Percentiles rank a stretch among this genome's conserved stretches.
Evolutionary conservation across 2,888 invertebrate genomes (phyloP).

Genomic region (Cheilosia grossa): DNA sequence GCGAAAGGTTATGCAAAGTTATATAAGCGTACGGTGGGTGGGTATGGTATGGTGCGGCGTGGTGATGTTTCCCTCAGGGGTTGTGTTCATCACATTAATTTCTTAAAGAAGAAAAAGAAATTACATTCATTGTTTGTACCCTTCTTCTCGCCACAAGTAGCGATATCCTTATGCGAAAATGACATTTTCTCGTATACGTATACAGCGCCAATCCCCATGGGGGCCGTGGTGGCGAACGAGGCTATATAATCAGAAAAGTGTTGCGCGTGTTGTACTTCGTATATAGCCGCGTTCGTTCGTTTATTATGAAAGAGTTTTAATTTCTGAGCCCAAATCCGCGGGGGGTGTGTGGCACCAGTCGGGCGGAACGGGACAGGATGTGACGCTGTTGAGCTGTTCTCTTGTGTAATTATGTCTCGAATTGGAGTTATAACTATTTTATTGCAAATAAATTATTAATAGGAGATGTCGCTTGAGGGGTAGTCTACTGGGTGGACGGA

Average conservation of each 20-base stretch:
- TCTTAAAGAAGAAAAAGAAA: slow-evolving; percentile 21
- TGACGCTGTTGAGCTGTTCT: slow-evolving; percentile 38
- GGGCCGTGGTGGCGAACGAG: slow-evolving; percentile 13
- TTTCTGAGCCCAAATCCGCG: slow-evolving; percentile 52
- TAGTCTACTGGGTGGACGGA: background rate
- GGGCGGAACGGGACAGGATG: slow-evolving; percentile 21
- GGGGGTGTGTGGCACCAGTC: slow-evolving; percentile 59
- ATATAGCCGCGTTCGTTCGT: slow-evolving; percentile 16
- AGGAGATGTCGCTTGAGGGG: background rate
- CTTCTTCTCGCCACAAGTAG: slow-evolving; percentile 49
- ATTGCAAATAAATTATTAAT: slow-evolving; percentile 68
- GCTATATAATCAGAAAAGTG: slow-evolving; percentile 48
- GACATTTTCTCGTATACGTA: slow-evolving; percentile 12
- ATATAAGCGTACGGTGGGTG: background rate
- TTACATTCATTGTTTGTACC: slow-evolving; percentile 31
- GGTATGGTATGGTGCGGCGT: too few relatives aligned
- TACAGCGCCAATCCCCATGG: slow-evolving; percentile 47
- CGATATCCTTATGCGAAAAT: slow-evolving; percentile 54
- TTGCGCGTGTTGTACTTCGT: slow-evolving; percentile 19
- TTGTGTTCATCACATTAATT: slow-evolving; percentile 48
- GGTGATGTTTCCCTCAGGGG: slow-evolving; percentile 30
- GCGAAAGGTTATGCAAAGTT: slow-evolving; percentile 47
- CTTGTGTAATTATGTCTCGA: slow-evolving; percentile 49
- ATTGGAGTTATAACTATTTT: slow-evolving; percentile 60
- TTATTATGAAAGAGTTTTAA: slow-evolving; percentile 64